phyloP scores from a whole-genome alignment of 2,113 vertebrate genomes.

The Peromyscus leucopus region DNA sequence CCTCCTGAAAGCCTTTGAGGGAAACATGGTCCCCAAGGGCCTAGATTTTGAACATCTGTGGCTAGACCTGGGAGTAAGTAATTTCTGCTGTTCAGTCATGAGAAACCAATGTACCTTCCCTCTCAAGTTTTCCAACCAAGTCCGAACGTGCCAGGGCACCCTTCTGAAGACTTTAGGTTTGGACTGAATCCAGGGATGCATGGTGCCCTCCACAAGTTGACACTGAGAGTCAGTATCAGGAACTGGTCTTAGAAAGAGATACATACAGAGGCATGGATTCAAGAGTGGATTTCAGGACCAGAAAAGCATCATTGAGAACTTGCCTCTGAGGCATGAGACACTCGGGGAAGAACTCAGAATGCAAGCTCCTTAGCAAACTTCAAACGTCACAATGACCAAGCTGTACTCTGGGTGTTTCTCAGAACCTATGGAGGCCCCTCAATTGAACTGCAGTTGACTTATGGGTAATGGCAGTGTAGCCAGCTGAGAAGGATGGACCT shows the following conservation, averaged over 20 bases:
- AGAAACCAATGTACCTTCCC: not conserved
- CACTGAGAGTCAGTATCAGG: not conserved
- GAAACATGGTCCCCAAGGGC: too few relatives aligned
- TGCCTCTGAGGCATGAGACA: not conserved
- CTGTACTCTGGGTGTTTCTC: slow-evolving; percentile 16
- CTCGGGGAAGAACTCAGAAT: slow-evolving; percentile 40
- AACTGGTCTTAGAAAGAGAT: slow-evolving; percentile 38
- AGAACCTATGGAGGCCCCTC: not conserved
- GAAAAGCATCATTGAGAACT: not conserved
- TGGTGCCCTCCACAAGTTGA: not conserved
- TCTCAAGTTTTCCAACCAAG: not conserved
- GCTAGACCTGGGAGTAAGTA: not conserved
- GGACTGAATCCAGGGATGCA: not conserved
- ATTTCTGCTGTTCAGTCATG: not conserved
- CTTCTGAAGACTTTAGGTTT: not conserved
- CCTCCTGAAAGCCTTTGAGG: not conserved
- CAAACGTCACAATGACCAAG: slow-evolving; percentile 15
- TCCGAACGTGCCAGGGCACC: not conserved
- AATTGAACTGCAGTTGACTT: slow-evolving; percentile 55
- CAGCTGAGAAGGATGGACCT: slow-evolving; percentile 66
- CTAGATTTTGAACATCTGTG: not conserved
- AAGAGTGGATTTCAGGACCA: not conserved
- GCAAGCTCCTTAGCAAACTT: slow-evolving; percentile 47
- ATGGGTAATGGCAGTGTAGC: slow-evolving; percentile 57
- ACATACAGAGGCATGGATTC: not conserved